Evolutionary conservation across 2,113 vertebrate species (phyloP).

Genomic region (Verasper variegatus): DNA sequence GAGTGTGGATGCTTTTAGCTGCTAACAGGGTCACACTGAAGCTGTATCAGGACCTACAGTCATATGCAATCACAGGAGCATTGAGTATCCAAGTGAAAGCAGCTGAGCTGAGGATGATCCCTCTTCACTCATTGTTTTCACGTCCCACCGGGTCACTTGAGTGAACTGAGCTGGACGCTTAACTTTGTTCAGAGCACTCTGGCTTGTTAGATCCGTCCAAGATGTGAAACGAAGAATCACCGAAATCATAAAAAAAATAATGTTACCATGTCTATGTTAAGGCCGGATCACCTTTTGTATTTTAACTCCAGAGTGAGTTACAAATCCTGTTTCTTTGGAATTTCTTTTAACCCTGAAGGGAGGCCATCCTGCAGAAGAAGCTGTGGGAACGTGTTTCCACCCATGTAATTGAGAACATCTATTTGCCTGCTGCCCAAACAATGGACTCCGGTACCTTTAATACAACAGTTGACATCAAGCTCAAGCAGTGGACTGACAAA

Average conservation of each 20-base stretch:
- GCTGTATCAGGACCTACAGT: constrained; percentile 43
- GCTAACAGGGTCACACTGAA: constrained; percentile 49
- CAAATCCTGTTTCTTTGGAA: not conserved
- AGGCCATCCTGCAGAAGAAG: constrained; percentile 95
- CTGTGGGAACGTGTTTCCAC: constrained; percentile 97
- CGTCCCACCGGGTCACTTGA: not conserved
- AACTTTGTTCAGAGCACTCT: constrained; percentile 4
- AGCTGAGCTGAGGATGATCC: constrained; percentile 7
- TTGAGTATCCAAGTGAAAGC: constrained; percentile 7
- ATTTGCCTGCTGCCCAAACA: constrained; percentile 96
- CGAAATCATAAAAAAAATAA: not conserved
- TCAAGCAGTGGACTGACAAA: constrained; percentile 99
- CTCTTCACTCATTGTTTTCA: constrained; percentile 42
- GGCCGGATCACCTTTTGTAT: not conserved
- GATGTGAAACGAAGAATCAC: not conserved
- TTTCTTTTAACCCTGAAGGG: constrained; percentile 82
- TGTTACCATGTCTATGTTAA: not conserved
- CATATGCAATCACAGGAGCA: constrained; percentile 31
- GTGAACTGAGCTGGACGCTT: constrained; percentile 8
- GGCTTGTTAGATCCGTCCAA: constrained; percentile 4
- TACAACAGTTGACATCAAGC: constrained; percentile 97
- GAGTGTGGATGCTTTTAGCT: constrained; percentile 41
- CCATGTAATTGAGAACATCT: constrained; percentile 99
- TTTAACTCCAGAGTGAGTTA: not conserved
- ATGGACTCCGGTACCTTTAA: constrained; percentile 97